Evolutionary conservation across 2,888 invertebrate genomes (phyloP), one percentile per base, ranked within the genome.

Genomic region (Syrphus vitripennis): DNA sequence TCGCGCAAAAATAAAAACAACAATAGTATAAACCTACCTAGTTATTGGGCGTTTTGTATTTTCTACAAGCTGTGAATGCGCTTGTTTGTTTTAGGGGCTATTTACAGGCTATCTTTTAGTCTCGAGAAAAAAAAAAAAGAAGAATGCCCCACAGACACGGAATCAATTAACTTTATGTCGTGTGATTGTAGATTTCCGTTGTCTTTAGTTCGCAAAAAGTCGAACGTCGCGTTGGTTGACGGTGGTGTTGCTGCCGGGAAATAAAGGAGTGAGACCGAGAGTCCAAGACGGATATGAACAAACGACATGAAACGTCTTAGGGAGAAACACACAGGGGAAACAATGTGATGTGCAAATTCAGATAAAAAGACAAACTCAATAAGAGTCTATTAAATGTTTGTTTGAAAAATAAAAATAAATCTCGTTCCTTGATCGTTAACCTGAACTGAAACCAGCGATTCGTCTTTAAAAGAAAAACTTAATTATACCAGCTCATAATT

Each of bases 131-230:
- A 86, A 48, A 70, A 34, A 21, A 53, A 34, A 74, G 74, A 86
- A 48, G 74, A 86, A 86, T 86, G 82, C 50, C 63, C 70, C 40
- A 42, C 82, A 74, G 78, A 74, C 86, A 86, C 77, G 86, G 70
- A 82, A 86, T 82, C 86, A 86, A 86, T 86, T 86, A 81, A 81
- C 81, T 86, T 84, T 82, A 82, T 82, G 86, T 82, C 74, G 77
- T 82, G 77, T 82, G 78, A 86, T 86, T 86, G 82, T 82, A 77
- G 48, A 86, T 86, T 86, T 86, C 82, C 86, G 86, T 42, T 74
- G 57, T 45, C 42, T 40, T 59, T 12, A 50, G 31, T 31, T 55
- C 12, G 26, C 37, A 21, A 29, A 21, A n/a, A n/a, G n/a, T n/a
- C n/a, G n/a, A n/a, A n/a, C n/a, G 29, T 10, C 19, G 10, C 21